These are phyloP conservation scores for Torymus texanus DNA, from an alignment of 2,888 invertebrate species.

Conservation along the genomic window DNA sequence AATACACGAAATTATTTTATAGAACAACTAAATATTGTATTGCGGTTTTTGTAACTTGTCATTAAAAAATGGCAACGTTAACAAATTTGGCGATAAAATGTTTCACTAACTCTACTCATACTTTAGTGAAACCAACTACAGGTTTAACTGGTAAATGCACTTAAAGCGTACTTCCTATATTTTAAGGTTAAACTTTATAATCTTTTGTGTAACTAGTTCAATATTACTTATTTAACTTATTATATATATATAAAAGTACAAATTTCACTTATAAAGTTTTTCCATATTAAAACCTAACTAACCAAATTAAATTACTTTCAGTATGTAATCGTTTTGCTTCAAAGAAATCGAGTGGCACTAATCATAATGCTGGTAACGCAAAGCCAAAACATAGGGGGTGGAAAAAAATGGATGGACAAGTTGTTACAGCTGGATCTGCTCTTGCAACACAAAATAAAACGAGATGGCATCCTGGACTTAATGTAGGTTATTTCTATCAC, in stretches of 20 bases:
- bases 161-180: neutral
- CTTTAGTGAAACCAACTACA: conserved; percentile 17
- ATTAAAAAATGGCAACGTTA: conserved; percentile 37
- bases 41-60: neutral
- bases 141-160: conserved; percentile 18
- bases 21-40: too few species aligned
- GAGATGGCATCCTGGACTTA: conserved; percentile 87
- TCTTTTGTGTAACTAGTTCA: too few species aligned
- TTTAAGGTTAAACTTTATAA: conserved; percentile 4
- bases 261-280: neutral
- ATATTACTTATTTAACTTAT: too few species aligned
- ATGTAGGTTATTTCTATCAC: conserved; percentile 77
- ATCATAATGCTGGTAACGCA: conserved; percentile 82
- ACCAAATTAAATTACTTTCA: conserved; percentile 6
- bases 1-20: too few species aligned
- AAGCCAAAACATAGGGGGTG: conserved; percentile 87
- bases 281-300: neutral
- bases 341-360: conserved; percentile 82
- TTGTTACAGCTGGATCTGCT: conserved; percentile 81
- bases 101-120: conserved; percentile 10
- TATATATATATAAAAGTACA: too few species aligned
- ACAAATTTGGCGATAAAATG: conserved; percentile 35
- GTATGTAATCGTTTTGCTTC: conserved; percentile 79
- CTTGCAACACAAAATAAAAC: conserved; percentile 82
- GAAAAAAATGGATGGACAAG: conserved; percentile 84